Conservation (phyloP, 2,888 invertebrate species). For the Eupsilia transversa region DNA sequence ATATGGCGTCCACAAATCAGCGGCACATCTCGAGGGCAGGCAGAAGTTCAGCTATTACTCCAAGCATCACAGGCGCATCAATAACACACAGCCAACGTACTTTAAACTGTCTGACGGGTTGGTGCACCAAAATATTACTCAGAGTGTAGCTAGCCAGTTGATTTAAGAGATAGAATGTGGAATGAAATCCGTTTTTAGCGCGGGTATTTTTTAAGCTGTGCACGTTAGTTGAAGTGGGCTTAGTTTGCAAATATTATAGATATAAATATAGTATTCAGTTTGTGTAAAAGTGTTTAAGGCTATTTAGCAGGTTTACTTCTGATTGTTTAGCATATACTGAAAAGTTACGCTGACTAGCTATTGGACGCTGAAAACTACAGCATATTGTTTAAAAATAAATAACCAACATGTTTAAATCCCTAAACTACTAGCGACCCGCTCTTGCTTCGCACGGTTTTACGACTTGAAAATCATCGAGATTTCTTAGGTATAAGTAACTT, state of each 20-base stretch:
- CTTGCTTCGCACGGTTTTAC: no score
- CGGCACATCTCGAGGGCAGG: constrained; percentile 56
- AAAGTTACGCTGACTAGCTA: constrained; percentile 3
- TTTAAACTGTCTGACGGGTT: constrained; percentile 44
- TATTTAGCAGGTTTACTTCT: not conserved
- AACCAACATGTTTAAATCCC: no score
- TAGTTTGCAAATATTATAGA: not conserved
- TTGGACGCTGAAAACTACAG: constrained; percentile 2
- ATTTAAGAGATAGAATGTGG: constrained; percentile 17
- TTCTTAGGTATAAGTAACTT: no score
- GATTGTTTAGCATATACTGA: not conserved
- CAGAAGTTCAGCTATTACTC: constrained; percentile 65
- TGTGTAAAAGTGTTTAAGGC: not conserved
- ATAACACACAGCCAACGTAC: constrained; percentile 39
- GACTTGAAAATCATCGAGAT: no score
- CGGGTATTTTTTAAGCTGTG: not conserved
- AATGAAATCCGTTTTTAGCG: not conserved
- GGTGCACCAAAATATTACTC: constrained; percentile 43
- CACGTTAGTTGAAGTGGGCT: no score
- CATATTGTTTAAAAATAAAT: not conserved
- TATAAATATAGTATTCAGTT: not conserved
- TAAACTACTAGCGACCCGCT: not conserved
- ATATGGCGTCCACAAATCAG: constrained; percentile 77
- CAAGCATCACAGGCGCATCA: constrained; percentile 55
- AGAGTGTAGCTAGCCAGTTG: not conserved